Base-by-base conservation (phyloP, 2,113 vertebrate genomes). In the Platanista minor region DNA sequence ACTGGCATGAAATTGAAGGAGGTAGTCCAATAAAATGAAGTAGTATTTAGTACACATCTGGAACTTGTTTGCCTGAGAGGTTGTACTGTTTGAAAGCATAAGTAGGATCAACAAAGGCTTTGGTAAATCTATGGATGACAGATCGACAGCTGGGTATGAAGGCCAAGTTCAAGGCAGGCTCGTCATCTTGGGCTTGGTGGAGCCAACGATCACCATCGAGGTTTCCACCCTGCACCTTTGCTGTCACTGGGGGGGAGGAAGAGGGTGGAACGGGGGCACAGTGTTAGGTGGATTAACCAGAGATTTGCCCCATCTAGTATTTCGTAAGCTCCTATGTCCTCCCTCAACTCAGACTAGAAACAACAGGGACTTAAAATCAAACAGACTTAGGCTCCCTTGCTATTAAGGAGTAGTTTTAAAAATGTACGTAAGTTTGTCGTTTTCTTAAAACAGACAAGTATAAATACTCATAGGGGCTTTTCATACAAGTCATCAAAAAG, bases 41-140 rank as follows among this genome's bases (percentile, higher is more conserved):
- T 17, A 66, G 31, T 88, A 57, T 93, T 97, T 87, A 89, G n/a
- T 43, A 62, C 31, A 95, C 96, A 97, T 96, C 86, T 95, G 93
- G 91, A 94, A 81, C 66, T 86, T 86, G 66, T 97, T 88, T 88
- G 66, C 77, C 62, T 85, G 71, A 89, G 33, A 86, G 1, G 36
- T 10, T 88, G 54, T 43, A 66, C 46, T 90, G 31, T 49, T 61
- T 94, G 88, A 75, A 91, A 78, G 29, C 13, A 96, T 80, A 75
- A 80, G 75, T 43, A 81, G 75, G 69, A 95, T 95, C 69, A 90
- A 90, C 20, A 41, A 74, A 94, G 20, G 80, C 89, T 94, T 91
- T 83, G 85, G 78, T 59, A 94, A 97, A 97, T 93, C 96, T 74
- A 41, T 3, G 39, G 49, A 90, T 84, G 93, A 95, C 77, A 95